Base-by-base conservation (phyloP, 1,140 invertebrate species). In the Aphidius ervi region DNA sequence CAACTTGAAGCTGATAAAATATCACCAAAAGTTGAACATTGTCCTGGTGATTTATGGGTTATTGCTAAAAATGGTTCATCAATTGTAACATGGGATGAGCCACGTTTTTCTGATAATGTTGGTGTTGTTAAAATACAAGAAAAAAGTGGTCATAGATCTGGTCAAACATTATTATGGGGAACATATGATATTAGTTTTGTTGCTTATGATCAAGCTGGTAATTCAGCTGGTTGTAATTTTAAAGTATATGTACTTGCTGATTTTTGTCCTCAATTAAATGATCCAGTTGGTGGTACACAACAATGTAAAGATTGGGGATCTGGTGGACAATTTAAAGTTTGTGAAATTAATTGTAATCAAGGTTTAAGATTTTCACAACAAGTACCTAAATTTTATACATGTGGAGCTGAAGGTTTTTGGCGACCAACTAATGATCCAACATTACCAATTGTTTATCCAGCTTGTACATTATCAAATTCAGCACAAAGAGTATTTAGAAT, bases 401-500 rank as follows among this genome's bases (percentile, higher is more conserved):
- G 95, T 74, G 95, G 94, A 10, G 93, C 92, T 58, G 95, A 98
- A 86, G 95, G 95, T 45, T 95, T 95, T 76, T 98, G 95, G 95
- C 83, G 93, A 65, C 95, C 95, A 31, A 94, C 91, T 3, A 82
- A 79, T 31, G 85, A 93, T 71, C 91, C 93, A 8, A 84, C 80
- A 40, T 79, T 90, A 63, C 91, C 92, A 9, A 75, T 95, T 61
- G 81, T 94, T 4, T 97, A 95, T 74, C 94, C 94, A 45, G 91
- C 93, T 67, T 97, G 94, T 74, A 93, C 93, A 89, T 88, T 86
- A 57, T 84, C 93, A 5, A 88, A 90, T 65, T 84, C 92, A 10
- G 94, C 94, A 46, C 93, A 96, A 73, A 84, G 93, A 47, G 93
- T 97, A 1, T 96, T 96, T 82, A 93, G 90, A 72, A 89, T 96